Evolutionary conservation across 1,140 invertebrate genomes (phyloP), one percentile per base, ranked within the genome.

Genomic region (Ephestia elutella): DNA sequence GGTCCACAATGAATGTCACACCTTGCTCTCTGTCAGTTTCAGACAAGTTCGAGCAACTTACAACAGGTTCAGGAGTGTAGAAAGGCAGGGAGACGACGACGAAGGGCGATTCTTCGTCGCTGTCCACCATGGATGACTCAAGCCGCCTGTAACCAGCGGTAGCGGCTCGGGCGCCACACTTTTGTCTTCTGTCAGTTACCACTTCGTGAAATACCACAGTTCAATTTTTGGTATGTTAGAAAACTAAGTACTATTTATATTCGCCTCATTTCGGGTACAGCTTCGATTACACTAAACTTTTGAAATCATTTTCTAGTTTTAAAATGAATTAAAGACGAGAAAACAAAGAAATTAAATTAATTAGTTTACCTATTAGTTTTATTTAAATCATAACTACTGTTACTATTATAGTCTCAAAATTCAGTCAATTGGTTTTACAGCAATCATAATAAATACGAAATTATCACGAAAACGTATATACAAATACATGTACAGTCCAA

Each of bases 41-140:
- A 25, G 21, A 25, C 7, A 7, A 25, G 21, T 25, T 2, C 1
- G 30, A 10, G 2, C n/a, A 56, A 85, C 82, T 87, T 64, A 87
- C 85, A 32, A 80, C 7, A 25, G 21, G 21, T 44, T 85, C 81
- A 19, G 86, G 86, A 21, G 75, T 75, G 71, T 82, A 78, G 51
- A 85, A 85, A 11, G 89, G 87, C 59, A 90, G 66, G 1, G 87
- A 89, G 68, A 90, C 80, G 64, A 90, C 81, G 49, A 86, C 80
- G 71, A 89, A 90, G 7, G 89, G 66, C 7, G 63, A 74, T 25
- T 90, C 89, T 32, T 89, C 89, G 66, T 89, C 87, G 70, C 83
- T 89, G 80, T 89, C 86, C 65, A 82, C 62, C 87, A 90, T 90
- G 54, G 79, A 83, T 70, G 67, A 61, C 55, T 84, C 73, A 71